Conservation (phyloP, 2,113 vertebrate species). For the Anhinga rufa region DNA sequence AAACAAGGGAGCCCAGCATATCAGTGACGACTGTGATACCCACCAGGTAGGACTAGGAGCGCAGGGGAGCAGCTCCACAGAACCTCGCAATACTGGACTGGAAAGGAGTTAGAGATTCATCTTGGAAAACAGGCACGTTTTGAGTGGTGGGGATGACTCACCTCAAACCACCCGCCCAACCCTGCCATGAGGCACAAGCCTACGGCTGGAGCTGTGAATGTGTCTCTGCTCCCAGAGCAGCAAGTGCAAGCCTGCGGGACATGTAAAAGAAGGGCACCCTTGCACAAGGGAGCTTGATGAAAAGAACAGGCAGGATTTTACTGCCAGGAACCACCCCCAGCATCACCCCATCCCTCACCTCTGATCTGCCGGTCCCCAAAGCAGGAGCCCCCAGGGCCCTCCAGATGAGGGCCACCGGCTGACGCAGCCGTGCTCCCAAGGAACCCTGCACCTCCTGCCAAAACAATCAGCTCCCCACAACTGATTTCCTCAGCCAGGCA, state of each 20-base stretch:
- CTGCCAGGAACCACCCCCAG: background rate
- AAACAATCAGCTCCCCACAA: background rate
- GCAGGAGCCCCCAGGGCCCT: background rate
- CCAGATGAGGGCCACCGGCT: background rate
- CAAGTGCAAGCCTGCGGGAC: background rate
- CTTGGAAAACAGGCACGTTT: background rate
- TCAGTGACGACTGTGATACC: background rate
- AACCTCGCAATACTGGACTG: background rate
- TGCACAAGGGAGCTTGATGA: background rate
- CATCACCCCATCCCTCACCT: background rate
- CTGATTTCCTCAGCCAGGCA: background rate
- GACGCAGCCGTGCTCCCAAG: background rate
- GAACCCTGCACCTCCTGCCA: background rate
- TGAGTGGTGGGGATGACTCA: background rate
- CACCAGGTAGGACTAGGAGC: background rate
- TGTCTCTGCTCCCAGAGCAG: background rate
- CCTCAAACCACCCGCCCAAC: background rate
- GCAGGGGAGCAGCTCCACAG: background rate
- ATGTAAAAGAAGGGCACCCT: background rate
- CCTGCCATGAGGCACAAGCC: background rate
- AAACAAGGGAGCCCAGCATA: background rate
- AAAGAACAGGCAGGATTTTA: background rate
- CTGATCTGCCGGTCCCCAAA: background rate
- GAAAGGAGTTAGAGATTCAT: background rate
- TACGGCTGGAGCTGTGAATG: fast-evolving